Evolutionary conservation across 2,888 invertebrate genomes (phyloP).

Genomic region (Calliopum simillimum): DNA sequence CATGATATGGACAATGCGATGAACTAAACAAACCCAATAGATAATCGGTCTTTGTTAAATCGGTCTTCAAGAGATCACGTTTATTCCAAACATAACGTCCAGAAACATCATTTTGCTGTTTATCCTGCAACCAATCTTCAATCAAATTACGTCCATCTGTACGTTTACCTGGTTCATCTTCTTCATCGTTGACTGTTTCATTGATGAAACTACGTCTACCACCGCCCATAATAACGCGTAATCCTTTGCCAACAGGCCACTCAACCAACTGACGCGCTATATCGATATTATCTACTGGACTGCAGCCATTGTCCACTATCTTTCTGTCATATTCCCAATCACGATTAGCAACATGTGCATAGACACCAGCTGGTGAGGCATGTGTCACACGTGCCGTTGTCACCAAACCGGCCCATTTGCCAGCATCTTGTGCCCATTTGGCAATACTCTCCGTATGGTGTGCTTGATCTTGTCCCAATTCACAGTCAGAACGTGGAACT

Average conservation of each 20-base stretch:
- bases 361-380: constrained; percentile 80
- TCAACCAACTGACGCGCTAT: constrained; percentile 79
- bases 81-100: constrained; percentile 63
- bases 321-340: constrained; percentile 77
- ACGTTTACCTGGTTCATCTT: constrained; percentile 70
- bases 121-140: constrained; percentile 73
- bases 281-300: constrained; percentile 72
- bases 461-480: constrained; percentile 69
- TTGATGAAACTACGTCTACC: constrained; percentile 58
- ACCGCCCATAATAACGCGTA: constrained; percentile 72
- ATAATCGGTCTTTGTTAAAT: constrained; percentile 69
- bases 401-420: constrained; percentile 75
- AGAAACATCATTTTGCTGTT: constrained; percentile 44
- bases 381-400: constrained; percentile 84
- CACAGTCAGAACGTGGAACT: constrained; percentile 75
- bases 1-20: constrained; percentile 72
- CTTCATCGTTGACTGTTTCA: constrained; percentile 66
- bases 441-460: constrained; percentile 76
- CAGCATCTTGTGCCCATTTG: constrained; percentile 76
- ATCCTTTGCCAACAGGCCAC: constrained; percentile 74
- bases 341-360: constrained; percentile 77
- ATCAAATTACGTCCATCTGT: constrained; percentile 76
- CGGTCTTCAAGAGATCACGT: constrained; percentile 54
- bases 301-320: constrained; percentile 65
- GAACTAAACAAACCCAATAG: constrained; percentile 71